phyloP scores from a whole-genome alignment of 2,113 vertebrate species.

The Pollimyrus isidori region DNA sequence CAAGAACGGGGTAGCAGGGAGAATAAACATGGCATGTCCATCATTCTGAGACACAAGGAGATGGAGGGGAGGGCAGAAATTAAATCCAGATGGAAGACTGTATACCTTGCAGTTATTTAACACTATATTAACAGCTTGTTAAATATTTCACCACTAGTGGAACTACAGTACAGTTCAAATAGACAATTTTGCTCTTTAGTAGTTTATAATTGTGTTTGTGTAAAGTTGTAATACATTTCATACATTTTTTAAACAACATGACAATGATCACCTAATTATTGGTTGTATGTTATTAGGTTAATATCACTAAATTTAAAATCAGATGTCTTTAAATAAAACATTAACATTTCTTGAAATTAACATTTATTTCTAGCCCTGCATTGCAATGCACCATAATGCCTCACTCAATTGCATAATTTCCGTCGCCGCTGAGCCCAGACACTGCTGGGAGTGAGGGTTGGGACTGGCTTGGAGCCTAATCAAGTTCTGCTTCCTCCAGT shows the following conservation, averaged over 20 bases:
- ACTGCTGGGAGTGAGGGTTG: not conserved
- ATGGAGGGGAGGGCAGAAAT: not conserved
- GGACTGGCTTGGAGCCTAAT: not conserved
- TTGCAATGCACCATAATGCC: not conserved
- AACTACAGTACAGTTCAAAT: not conserved
- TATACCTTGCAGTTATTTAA: not conserved
- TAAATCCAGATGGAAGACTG: not conserved
- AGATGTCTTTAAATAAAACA: not conserved
- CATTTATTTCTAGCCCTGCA: no score
- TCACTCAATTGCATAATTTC: not conserved
- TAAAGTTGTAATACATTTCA: not conserved
- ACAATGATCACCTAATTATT: not conserved
- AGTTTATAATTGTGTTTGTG: no score
- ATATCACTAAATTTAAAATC: not conserved
- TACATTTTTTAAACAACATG: not conserved
- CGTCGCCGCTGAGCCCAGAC: not conserved
- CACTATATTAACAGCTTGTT: not conserved
- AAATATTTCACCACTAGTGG: not conserved
- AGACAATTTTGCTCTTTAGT: not conserved
- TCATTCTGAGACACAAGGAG: not conserved
- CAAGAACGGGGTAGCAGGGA: not conserved
- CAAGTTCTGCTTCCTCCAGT: not conserved
- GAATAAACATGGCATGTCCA: not conserved
- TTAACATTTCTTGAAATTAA: no score
- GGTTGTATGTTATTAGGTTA: not conserved